phyloP scores from a whole-genome alignment of 2,888 invertebrate genomes.

The Phyto melanocephala region DNA sequence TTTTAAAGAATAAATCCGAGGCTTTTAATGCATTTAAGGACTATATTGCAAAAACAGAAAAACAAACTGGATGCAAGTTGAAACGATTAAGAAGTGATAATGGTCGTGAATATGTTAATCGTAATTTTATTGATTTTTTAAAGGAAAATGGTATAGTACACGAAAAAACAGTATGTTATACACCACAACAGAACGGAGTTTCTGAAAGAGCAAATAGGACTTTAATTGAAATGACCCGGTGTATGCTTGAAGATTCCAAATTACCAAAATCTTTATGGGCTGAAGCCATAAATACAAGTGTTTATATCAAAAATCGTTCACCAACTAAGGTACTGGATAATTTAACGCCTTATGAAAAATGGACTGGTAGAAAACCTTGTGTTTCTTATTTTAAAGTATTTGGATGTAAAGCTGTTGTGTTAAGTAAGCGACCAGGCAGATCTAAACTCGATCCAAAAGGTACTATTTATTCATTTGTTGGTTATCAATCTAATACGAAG shows the following conservation, averaged over 20 bases:
- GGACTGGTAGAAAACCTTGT: neutral
- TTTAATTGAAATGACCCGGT: neutral
- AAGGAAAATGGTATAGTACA: neutral
- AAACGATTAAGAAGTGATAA: conserved; percentile 10
- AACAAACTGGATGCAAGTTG: conserved; percentile 4
- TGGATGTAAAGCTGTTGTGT: neutral
- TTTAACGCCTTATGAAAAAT: neutral
- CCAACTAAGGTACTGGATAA: conserved; percentile 4
- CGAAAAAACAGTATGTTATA: neutral
- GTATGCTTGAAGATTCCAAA: neutral
- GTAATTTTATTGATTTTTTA: neutral
- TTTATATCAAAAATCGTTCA: neutral
- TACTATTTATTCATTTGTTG: conserved; percentile 1
- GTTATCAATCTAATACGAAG: conserved; percentile 3
- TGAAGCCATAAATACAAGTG: too few species aligned
- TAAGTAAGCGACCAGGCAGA: neutral
- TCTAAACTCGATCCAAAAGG: neutral
- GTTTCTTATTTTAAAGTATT: neutral
- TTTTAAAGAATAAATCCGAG: conserved; percentile 5
- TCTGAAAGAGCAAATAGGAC: neutral
- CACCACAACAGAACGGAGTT: neutral
- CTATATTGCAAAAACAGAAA: neutral
- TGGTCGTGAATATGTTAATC: conserved; percentile 3
- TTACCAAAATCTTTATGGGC: too few species aligned
- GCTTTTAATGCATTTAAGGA: neutral